phyloP scores from a whole-genome alignment of 2,113 vertebrate species.

The Tauraco erythrolophus region DNA sequence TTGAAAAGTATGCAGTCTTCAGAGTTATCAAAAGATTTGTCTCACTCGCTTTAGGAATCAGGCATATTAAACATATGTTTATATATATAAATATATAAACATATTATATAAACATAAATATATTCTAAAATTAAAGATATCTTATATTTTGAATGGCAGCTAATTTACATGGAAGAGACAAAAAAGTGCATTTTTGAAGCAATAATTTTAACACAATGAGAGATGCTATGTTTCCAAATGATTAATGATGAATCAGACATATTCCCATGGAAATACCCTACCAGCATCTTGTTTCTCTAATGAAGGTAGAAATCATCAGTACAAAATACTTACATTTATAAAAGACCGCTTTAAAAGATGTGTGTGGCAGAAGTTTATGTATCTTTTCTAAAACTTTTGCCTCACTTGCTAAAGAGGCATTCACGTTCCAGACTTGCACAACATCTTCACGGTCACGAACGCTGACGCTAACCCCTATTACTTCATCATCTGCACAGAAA shows the following conservation, averaged over 20 bases:
- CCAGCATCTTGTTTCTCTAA: not conserved
- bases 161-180: not conserved
- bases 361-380: conserved; percentile 89
- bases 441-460: conserved; percentile 92
- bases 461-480: conserved; percentile 93
- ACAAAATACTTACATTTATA: conserved; percentile 92
- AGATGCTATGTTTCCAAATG: not conserved
- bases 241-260: not conserved
- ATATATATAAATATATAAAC: too few relatives aligned
- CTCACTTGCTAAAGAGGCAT: conserved; percentile 87
- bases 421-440: conserved; percentile 96
- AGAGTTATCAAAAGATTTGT: not conserved
- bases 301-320: not conserved
- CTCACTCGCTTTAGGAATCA: not conserved
- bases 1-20: not conserved
- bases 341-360: conserved; percentile 92
- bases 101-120: not conserved
- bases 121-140: not conserved
- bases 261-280: not conserved
- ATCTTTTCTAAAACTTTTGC: conserved; percentile 91
- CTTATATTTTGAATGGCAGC: not conserved
- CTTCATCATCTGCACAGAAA: conserved; percentile 88
- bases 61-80: not conserved
- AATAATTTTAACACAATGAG: not conserved
- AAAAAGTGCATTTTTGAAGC: not conserved